A percentile compares a stretch with the other conserved stretches of the same genome.
These are phyloP conservation scores for Frieseomelitta varia DNA, from an alignment of 1,140 invertebrate genomes.

Conservation along the genomic window DNA sequence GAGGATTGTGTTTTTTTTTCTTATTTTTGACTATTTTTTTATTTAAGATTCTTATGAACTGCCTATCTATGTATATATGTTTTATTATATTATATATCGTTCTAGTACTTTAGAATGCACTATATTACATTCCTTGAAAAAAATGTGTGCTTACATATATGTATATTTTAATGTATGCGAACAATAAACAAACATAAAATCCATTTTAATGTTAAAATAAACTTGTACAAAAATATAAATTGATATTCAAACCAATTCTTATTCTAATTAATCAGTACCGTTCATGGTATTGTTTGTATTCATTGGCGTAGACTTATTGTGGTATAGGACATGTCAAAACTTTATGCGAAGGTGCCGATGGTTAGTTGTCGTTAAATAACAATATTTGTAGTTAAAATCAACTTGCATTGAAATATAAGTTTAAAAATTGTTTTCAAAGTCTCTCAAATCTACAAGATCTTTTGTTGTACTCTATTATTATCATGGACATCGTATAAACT, in stretches of 20 bases:
- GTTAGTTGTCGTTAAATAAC: conserved; percentile 75
- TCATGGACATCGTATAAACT: not conserved
- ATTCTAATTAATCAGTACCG: conserved; percentile 21
- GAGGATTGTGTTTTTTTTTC: not conserved
- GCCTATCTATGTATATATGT: not conserved
- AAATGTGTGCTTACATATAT: not conserved
- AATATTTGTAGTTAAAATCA: conserved; percentile 46
- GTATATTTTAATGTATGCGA: not conserved
- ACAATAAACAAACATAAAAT: not conserved
- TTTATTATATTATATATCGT: not conserved
- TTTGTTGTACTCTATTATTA: not conserved
- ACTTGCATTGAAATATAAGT: conserved; percentile 4
- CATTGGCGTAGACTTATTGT: conserved; percentile 51
- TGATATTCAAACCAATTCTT: not conserved
- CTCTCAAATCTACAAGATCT: not conserved
- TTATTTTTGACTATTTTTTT: not conserved
- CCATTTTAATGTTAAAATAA: not conserved
- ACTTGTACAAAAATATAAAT: not conserved
- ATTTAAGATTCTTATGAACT: not conserved
- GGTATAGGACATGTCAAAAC: conserved; percentile 73
- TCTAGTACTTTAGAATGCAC: not conserved
- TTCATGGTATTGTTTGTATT: conserved; percentile 19
- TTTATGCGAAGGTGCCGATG: conserved; percentile 76
- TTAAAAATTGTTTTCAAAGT: not conserved
- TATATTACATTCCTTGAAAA: not conserved